Conservation (phyloP, 2,113 vertebrate species). For the rabbit (Oryctolagus cuniculus) region DNA sequence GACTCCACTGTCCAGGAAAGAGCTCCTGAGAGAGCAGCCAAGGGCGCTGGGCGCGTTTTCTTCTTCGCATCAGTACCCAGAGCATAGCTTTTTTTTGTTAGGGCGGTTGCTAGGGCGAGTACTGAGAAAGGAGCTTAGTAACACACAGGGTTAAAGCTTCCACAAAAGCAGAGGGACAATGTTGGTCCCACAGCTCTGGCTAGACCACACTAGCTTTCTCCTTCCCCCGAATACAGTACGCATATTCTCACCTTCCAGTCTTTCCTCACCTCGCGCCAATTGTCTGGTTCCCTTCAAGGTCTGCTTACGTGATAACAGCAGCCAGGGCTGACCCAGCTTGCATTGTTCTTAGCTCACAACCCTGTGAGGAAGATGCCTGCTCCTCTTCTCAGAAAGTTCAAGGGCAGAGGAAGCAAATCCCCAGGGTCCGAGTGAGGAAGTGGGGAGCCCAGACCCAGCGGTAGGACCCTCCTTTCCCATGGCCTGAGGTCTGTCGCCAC, state of each 20-base stretch:
- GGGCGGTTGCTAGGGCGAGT: conserved; percentile 25
- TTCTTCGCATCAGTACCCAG: background rate
- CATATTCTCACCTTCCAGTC: background rate
- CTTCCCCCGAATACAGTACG: background rate
- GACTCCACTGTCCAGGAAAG: conserved; percentile 46
- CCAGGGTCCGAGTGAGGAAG: background rate
- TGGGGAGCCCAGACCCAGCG: background rate
- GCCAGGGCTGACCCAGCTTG: background rate
- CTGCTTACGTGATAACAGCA: background rate
- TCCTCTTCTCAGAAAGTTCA: background rate
- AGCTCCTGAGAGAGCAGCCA: conserved; percentile 39
- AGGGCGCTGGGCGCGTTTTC: background rate
- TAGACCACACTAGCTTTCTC: background rate
- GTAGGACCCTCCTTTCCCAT: background rate
- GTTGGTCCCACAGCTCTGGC: background rate
- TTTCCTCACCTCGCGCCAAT: background rate
- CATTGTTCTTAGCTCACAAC: background rate
- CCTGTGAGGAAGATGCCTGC: background rate
- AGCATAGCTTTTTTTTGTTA: background rate
- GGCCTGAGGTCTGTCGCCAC: background rate
- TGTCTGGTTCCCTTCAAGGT: background rate
- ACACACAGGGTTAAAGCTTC: background rate
- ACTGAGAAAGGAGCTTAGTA: background rate
- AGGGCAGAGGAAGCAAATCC: background rate
- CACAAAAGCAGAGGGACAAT: background rate